These are phyloP conservation scores for Drosophila miranda DNA, from an alignment of 1,140 invertebrate genomes.

Conservation along the genomic window DNA sequence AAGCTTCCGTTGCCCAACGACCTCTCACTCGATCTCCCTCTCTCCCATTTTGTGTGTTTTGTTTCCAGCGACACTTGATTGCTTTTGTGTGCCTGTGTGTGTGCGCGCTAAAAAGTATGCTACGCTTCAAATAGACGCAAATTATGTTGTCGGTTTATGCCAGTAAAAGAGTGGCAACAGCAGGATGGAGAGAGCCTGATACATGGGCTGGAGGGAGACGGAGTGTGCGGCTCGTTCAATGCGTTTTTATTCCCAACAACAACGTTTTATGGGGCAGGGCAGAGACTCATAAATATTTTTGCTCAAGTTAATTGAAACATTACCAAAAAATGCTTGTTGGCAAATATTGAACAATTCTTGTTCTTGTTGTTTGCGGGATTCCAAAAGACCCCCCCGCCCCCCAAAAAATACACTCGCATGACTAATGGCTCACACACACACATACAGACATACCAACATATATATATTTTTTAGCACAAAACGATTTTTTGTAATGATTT, in stretches of 20 bases:
- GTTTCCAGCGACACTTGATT: slow-evolving; percentile 73
- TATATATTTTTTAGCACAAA: slow-evolving; percentile 43
- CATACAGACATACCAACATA: background rate
- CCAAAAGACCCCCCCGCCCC: too few species aligned
- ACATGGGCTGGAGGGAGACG: slow-evolving; percentile 1
- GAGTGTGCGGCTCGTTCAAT: slow-evolving; percentile 22
- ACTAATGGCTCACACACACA: background rate
- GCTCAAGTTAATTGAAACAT: slow-evolving; percentile 79
- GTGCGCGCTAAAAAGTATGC: slow-evolving; percentile 60
- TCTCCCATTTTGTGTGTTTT: slow-evolving; percentile 50
- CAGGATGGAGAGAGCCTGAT: background rate
- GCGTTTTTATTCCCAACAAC: slow-evolving; percentile 67
- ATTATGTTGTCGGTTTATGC: slow-evolving; percentile 60
- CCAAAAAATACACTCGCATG: background rate
- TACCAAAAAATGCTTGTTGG: slow-evolving; percentile 73
- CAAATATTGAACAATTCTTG: slow-evolving; percentile 71
- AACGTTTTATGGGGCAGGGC: slow-evolving; percentile 50
- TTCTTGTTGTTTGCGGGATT: slow-evolving; percentile 27
- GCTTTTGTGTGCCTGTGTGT: slow-evolving; percentile 40
- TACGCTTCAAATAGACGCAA: slow-evolving; percentile 66
- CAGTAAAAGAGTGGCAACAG: slow-evolving; percentile 17
- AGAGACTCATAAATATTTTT: slow-evolving; percentile 73
- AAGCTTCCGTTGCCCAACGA: slow-evolving; percentile 33
- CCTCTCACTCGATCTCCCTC: background rate
- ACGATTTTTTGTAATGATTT: slow-evolving; percentile 83